These are phyloP conservation scores for Chionis minor DNA, from an alignment of 2,113 vertebrate species.

Conservation along the genomic window DNA sequence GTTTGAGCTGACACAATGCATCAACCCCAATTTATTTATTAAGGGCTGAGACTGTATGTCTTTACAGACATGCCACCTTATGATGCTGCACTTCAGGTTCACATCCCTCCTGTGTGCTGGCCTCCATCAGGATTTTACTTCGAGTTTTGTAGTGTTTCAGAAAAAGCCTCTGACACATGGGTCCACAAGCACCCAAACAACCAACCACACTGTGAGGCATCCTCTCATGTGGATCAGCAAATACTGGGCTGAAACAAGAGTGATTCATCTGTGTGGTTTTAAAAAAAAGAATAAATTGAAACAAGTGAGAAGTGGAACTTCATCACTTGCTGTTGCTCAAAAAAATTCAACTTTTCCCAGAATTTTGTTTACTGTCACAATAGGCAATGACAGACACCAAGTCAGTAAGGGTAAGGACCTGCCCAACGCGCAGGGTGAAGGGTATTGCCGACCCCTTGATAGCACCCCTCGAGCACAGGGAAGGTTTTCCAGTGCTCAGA, in stretches of 20 bases:
- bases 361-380: background rate
- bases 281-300: background rate
- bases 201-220: background rate
- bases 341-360: background rate
- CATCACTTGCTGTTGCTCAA: background rate
- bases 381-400: background rate
- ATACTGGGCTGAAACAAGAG: background rate
- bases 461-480: background rate
- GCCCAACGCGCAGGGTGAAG: background rate
- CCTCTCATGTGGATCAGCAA: background rate
- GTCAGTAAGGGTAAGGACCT: background rate
- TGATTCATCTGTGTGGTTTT: background rate
- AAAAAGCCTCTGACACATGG: background rate
- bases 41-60: background rate
- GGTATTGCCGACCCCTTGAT: background rate
- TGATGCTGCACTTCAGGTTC: background rate
- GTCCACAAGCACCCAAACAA: background rate
- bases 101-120: background rate
- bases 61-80: background rate
- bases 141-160: background rate
- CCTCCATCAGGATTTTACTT: background rate
- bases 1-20: background rate
- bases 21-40: background rate
- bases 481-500: background rate
- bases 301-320: rapidly evolving